Evolutionary conservation across 1,140 invertebrate genomes (phyloP), one percentile per base, ranked within the genome.

Genomic region (Parapsyche elsis): DNA sequence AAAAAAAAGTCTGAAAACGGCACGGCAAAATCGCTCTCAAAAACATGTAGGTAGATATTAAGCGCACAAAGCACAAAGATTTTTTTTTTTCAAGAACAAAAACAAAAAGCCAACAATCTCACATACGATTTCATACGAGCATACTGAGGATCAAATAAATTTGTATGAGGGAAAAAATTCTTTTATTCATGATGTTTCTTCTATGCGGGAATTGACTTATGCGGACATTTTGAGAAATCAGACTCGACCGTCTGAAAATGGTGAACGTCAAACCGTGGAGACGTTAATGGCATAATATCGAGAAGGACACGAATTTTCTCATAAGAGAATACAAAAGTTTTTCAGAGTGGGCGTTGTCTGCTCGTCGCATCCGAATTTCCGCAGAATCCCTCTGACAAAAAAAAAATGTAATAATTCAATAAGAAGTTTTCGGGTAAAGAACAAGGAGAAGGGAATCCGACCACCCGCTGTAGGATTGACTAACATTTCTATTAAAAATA

Each of bases 141-240:
- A 38, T 67, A 16, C 24, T 21, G n/a, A 21, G 24, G 12, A 26
- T 67, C 24, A 79, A 79, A 71, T 79, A 59, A 73, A 79, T 79
- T 26, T 74, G 46, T 26, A 26, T 10, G 75, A 26, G n/a, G 24
- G 46, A 70, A 19, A 64, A 67, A 64, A 57, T 57, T 80, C 30
- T 76, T 26, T 80, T 80, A 76, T 80, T 80, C 79, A 80, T 80
- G 79, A 71, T 49, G 61, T 70, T 76, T 61, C 44, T 26, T 61
- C 70, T 44, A 14, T 71, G 12, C 38, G 45, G 53, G 38, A 78
- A 80, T 80, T 80, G 74, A 80, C 79, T 74, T 76, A 76, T 70
- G 61, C 75, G 73, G 73, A 76, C 73, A 64, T 76, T 79, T 70
- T 49, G 59, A n/a, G 30, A 70, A 80, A 80, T 59, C 16, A 30